Percentiles rank a stretch among this genome's conserved stretches.
These are phyloP conservation scores for Archocentrus centrarchus DNA, from an alignment of 2,113 vertebrate genomes.

Conservation along the genomic window DNA sequence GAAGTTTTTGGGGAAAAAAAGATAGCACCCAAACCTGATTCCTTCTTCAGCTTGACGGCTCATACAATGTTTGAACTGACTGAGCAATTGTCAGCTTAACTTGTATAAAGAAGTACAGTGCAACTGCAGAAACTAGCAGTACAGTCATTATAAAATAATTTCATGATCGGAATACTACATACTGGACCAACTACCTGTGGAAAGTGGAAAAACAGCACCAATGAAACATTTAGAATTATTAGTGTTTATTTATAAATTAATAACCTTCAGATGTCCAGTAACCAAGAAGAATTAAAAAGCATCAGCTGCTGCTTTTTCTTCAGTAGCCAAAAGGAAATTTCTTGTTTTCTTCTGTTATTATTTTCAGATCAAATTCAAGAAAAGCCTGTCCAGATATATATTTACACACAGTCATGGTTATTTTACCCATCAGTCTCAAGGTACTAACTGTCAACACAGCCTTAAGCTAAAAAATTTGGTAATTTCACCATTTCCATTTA, in stretches of 20 bases:
- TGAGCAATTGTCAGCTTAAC: not conserved
- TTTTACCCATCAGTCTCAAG: too few relatives aligned
- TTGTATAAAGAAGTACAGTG: not conserved
- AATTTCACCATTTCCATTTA: not conserved
- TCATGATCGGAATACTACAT: not conserved
- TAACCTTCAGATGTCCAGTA: not conserved
- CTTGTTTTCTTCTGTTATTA: not conserved
- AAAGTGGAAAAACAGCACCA: not conserved
- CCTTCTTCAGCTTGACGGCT: too few relatives aligned
- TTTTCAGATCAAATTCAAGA: not conserved
- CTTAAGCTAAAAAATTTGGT: not conserved
- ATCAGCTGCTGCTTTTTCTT: not conserved
- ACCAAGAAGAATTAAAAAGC: not conserved
- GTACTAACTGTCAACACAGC: not conserved
- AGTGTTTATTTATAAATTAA: not conserved
- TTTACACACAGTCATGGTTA: not conserved
- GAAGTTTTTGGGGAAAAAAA: not conserved
- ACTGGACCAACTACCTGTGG: not conserved
- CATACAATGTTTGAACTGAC: not conserved
- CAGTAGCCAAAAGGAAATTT: not conserved
- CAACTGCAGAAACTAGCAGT: accelerated
- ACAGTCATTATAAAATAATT: not conserved
- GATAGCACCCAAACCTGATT: not conserved
- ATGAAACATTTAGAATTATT: too few relatives aligned
- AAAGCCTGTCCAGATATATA: not conserved